These are phyloP conservation scores for Atherinosoma microstoma DNA, from an alignment of 2,797 vertebrate species.

Conservation along the genomic window DNA sequence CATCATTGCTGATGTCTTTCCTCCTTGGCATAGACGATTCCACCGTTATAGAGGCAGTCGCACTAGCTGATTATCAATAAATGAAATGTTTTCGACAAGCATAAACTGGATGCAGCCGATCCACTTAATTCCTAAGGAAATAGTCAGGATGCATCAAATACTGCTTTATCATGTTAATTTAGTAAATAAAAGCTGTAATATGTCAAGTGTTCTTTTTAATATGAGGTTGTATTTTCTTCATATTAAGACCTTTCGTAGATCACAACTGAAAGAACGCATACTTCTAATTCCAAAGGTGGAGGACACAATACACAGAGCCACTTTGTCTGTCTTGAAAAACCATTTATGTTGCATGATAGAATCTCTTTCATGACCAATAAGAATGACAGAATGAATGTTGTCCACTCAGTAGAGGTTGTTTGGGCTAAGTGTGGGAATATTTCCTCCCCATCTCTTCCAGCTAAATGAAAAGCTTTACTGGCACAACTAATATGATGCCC, in stretches of 20 bases:
- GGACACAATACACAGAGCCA: slow-evolving; percentile 36
- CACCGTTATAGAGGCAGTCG: too few relatives aligned
- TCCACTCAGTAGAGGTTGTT: slow-evolving; percentile 73
- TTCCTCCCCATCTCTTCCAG: slow-evolving; percentile 81
- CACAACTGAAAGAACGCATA: slow-evolving; percentile 10
- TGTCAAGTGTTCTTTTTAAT: too few relatives aligned
- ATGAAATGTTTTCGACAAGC: too few relatives aligned
- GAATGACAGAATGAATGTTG: slow-evolving; percentile 69
- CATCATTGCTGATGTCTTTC: not conserved
- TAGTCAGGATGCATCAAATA: too few relatives aligned
- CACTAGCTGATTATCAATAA: too few relatives aligned
- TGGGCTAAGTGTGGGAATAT: slow-evolving; percentile 77
- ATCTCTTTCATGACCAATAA: slow-evolving; percentile 59
- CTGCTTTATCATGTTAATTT: too few relatives aligned
- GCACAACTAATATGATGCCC: slow-evolving; percentile 79
- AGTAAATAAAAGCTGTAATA: too few relatives aligned
- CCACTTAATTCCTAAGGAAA: too few relatives aligned
- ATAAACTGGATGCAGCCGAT: too few relatives aligned
- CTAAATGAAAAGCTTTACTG: slow-evolving; percentile 85
- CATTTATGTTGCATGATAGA: slow-evolving; percentile 71
- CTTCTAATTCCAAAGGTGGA: not conserved
- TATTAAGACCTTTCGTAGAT: not conserved
- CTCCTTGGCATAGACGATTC: not conserved
- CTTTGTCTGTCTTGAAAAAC: slow-evolving; percentile 55
- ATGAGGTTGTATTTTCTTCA: too few relatives aligned